Conservation (phyloP, 1,140 invertebrate genomes). For the Drosophila grimshawi region DNA sequence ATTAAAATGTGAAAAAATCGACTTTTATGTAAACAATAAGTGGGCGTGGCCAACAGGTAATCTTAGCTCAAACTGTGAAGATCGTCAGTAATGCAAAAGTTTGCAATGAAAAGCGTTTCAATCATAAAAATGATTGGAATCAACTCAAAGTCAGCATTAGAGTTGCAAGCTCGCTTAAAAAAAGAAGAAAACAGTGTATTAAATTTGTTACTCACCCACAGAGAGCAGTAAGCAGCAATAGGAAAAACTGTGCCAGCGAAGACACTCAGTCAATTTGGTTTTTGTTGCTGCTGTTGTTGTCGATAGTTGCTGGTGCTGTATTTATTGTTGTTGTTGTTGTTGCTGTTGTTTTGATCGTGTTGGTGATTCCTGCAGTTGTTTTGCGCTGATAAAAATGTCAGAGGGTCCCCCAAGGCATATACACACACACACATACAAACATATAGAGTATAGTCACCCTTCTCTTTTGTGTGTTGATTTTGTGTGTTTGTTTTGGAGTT, state of each 20-base stretch:
- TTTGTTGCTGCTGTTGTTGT: constrained; percentile 37
- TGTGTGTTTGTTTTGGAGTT: constrained; percentile 39
- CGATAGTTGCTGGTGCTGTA: not conserved
- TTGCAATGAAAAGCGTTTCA: too few relatives aligned
- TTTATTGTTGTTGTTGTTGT: constrained; percentile 37
- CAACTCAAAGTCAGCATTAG: not conserved
- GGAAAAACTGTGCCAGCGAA: constrained; percentile 71
- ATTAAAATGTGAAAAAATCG: too few relatives aligned
- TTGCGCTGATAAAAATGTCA: constrained; percentile 72
- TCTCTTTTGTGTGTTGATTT: constrained; percentile 26
- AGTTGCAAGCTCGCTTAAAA: not conserved
- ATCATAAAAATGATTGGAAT: too few relatives aligned
- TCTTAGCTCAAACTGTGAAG: too few relatives aligned
- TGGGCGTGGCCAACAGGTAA: too few relatives aligned
- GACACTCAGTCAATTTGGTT: constrained; percentile 35
- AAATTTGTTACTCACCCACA: constrained; percentile 68
- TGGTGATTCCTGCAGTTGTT: constrained; percentile 49
- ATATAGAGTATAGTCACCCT: not conserved
- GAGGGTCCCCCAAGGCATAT: constrained; percentile 75
- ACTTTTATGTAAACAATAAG: too few relatives aligned
- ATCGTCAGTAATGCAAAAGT: too few relatives aligned
- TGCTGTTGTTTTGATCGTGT: constrained; percentile 35
- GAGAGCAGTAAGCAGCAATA: constrained; percentile 47
- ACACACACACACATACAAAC: too few relatives aligned
- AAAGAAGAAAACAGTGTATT: not conserved